Base-by-base conservation (phyloP, 1,140 invertebrate genomes). In the Chrysopa pallens region DNA sequence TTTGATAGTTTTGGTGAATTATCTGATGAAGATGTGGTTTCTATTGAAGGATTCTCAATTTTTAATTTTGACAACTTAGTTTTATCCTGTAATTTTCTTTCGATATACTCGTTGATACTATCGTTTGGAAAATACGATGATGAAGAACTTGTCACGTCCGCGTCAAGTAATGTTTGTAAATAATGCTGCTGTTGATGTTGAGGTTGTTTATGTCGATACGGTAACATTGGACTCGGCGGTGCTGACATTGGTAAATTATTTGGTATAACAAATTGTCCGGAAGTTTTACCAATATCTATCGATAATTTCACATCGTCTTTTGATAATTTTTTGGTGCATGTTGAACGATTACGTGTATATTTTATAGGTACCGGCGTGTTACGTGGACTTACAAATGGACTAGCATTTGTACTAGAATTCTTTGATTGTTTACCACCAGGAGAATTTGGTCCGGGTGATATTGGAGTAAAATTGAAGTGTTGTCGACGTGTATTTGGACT, bases 381-480 rank as follows among this genome's bases (percentile, higher is more conserved):
- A 15, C 82, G 66, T 1, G 84, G 85, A 50, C 84, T 87, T 2
- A 87, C 82, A 57, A 89, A 89, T 2, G 83, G 84, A 57, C 80
- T 84, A n/a, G 74, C 73, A 42, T 67, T 70, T 3, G 71, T 66
- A 27, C 66, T 68, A 43, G 58, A 74, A 48, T 57, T 70, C 50
- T 66, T 68, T 4, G 64, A 68, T 29, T 64, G 59, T 31, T 55
- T 61, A 13, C 52, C 49, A 50, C 61, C 69, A 13, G 73, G 74
- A 5, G 69, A 73, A 53, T 70, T 67, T 17, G 76, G 72, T 42
- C 76, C 72, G 6, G 82, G 81, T 17, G 81, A 84, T 50, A 87
- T 87, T 0, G 82, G 83, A 6, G 79, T 79, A 54, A 90, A 90
- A 58, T 77, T 84, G 56, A 85, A 88, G 54, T 80, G 79, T 52